phyloP scores from a whole-genome alignment of 2,113 vertebrate species.

The Xenus cinereus region DNA sequence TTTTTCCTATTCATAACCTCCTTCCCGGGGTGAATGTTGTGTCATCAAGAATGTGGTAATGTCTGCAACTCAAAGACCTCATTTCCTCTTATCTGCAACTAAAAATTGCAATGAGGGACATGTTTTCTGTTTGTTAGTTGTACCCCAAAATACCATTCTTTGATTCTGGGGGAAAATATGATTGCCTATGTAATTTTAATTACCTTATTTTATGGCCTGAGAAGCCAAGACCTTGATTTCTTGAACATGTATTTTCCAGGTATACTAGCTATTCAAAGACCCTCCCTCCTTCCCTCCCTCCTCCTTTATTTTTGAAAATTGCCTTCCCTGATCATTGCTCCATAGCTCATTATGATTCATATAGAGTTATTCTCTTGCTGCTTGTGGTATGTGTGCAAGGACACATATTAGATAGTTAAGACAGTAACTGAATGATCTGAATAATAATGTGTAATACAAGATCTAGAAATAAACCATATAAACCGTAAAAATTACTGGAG shows the following conservation, averaged over 20 bases:
- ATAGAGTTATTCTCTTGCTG: neutral
- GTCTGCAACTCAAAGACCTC: neutral
- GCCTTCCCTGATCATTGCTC: neutral
- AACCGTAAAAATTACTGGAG: slow-evolving; percentile 20
- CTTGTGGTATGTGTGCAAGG: neutral
- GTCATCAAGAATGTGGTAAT: neutral
- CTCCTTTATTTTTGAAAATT: neutral
- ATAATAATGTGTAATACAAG: slow-evolving; percentile 1
- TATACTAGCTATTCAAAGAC: neutral
- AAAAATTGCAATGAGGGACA: neutral
- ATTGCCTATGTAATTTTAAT: neutral
- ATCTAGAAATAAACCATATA: slow-evolving; percentile 15
- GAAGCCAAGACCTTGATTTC: neutral
- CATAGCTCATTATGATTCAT: neutral
- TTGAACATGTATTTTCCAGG: neutral
- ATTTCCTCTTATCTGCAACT: neutral
- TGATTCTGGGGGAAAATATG: neutral
- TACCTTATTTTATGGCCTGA: neutral
- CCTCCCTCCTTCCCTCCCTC: neutral
- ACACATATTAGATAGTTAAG: neutral
- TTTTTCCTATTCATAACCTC: neutral
- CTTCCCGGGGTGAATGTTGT: neutral
- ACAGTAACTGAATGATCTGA: neutral
- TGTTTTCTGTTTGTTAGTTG: neutral
- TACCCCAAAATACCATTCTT: neutral